phyloP scores from a whole-genome alignment of 2,888 invertebrate genomes.

The Drosophila pegasa region DNA sequence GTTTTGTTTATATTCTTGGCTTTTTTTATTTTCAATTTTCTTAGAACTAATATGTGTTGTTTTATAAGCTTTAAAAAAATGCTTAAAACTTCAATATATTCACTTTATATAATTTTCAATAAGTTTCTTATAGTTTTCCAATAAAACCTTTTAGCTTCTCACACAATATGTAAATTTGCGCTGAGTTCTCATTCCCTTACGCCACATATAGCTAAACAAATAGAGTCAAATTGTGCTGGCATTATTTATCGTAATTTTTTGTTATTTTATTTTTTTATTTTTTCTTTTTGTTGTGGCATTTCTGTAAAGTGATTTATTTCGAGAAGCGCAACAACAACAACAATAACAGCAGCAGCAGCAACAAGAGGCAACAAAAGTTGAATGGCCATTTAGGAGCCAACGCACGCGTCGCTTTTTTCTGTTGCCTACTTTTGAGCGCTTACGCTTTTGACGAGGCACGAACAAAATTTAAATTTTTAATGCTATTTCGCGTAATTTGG shows the following conservation, averaged over 20 bases:
- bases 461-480: slow-evolving; percentile 78
- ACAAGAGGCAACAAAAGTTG: slow-evolving; percentile 19
- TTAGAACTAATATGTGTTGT: no score
- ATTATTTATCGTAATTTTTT: slow-evolving; percentile 36
- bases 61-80: no score
- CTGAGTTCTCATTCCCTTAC: neutral
- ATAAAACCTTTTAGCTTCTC: no score
- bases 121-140: no score
- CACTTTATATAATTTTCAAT: no score
- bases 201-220: neutral
- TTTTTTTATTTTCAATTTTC: no score
- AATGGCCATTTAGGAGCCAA: slow-evolving; percentile 39
- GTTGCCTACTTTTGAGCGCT: slow-evolving; percentile 70
- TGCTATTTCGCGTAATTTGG: slow-evolving; percentile 81
- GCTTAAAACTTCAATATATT: no score
- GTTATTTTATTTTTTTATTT: slow-evolving; percentile 28
- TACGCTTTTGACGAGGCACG: slow-evolving; percentile 59
- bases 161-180: no score
- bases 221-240: slow-evolving; percentile 8
- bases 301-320: slow-evolving; percentile 63
- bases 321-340: slow-evolving; percentile 17
- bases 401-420: slow-evolving; percentile 28
- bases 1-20: no score
- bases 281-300: slow-evolving; percentile 41
- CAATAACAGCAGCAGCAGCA: slow-evolving; percentile 8